Evolutionary conservation across 2,797 vertebrate species (phyloP).

Genomic region (Pseudomugil gertrudae): DNA sequence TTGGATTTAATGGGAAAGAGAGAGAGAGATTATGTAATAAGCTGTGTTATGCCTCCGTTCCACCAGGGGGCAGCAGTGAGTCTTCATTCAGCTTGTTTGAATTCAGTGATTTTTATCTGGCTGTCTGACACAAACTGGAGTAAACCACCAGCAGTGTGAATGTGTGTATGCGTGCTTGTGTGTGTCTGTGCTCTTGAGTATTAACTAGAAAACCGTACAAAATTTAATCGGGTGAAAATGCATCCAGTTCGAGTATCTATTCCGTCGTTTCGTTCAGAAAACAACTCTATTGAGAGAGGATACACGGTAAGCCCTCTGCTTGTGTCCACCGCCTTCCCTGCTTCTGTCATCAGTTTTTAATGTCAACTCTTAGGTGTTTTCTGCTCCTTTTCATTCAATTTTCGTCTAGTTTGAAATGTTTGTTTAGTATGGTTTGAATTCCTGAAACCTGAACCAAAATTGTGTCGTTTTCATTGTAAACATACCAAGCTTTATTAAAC

Average conservation of each 20-base stretch:
- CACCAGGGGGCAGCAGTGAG: conserved; percentile 57
- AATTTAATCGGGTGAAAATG: conserved; percentile 58
- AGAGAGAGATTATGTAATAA: no score
- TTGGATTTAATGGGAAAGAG: no score
- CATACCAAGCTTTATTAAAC: no score
- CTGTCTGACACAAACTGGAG: conserved; percentile 31
- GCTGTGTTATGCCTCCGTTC: no score
- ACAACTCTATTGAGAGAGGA: conserved; percentile 89
- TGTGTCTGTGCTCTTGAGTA: background rate
- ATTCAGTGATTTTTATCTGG: conserved; percentile 53
- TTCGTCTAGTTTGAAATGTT: background rate
- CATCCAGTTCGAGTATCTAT: conserved; percentile 87
- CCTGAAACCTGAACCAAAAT: background rate
- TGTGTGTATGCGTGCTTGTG: background rate
- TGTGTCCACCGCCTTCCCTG: conserved; percentile 6
- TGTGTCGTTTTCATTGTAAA: background rate
- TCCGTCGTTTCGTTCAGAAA: conserved; percentile 94
- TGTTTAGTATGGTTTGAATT: background rate
- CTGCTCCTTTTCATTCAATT: no score
- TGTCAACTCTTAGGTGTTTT: background rate
- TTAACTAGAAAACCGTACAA: background rate
- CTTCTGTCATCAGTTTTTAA: conserved; percentile 30
- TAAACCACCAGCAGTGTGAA: conserved; percentile 42
- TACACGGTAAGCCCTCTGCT: conserved; percentile 88
- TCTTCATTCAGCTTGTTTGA: background rate